A percentile compares a stretch with the other conserved stretches of the same genome.
Evolutionary conservation across 2,888 invertebrate genomes (phyloP).

Genomic region (Poecilus cupreus): DNA sequence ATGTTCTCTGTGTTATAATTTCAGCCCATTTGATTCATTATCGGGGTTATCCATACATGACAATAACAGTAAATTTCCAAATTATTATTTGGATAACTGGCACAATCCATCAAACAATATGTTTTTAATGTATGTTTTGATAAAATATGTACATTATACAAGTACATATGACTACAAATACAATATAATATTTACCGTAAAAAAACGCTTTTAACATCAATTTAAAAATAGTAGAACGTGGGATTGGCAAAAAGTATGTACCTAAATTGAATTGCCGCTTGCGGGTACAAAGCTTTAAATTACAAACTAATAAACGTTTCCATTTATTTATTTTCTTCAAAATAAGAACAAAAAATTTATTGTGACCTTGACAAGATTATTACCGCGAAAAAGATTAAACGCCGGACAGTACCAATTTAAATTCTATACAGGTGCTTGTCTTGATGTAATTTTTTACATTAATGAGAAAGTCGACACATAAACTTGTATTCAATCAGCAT

Average conservation of each 20-base stretch:
- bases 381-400: neutral
- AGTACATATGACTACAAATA: neutral
- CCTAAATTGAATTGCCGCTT: neutral
- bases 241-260: neutral
- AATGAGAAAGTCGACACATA: slow-evolving; percentile 52
- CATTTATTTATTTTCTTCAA: neutral
- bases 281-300: neutral
- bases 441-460: slow-evolving; percentile 53
- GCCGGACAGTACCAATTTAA: slow-evolving; percentile 33
- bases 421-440: slow-evolving; percentile 38
- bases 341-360: neutral
- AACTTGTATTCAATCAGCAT: slow-evolving; percentile 48
- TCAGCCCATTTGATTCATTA: neutral
- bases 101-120: neutral
- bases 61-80: neutral
- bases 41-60: neutral
- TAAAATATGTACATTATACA: neutral
- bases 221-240: neutral
- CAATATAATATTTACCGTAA: neutral
- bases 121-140: neutral
- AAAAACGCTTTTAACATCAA: neutral
- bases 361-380: slow-evolving; percentile 1
- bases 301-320: neutral
- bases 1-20: neutral
- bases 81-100: neutral